phyloP scores from a whole-genome alignment of 2,113 vertebrate genomes.

The Salvelinus namaycush region DNA sequence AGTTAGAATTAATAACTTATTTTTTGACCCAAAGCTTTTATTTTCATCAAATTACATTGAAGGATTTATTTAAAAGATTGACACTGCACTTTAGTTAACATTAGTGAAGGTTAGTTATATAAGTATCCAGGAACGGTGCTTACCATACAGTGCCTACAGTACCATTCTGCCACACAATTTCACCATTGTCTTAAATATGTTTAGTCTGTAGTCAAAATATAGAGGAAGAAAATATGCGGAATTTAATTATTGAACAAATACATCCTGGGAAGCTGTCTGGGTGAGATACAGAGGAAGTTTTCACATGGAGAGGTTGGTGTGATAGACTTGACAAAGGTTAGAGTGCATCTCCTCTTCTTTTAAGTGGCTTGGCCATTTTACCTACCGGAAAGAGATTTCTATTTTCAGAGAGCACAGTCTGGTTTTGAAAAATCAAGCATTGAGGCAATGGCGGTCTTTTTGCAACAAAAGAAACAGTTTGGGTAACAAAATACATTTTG shows the following conservation, averaged over 20 bases:
- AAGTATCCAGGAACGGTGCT: too few relatives aligned
- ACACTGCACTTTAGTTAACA: too few relatives aligned
- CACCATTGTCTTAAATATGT: neutral
- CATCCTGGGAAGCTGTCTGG: neutral
- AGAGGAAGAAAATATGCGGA: neutral
- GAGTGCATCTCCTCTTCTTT: constrained; percentile 6
- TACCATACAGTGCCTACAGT: too few relatives aligned
- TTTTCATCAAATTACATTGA: too few relatives aligned
- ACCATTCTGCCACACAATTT: neutral
- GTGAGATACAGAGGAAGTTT: neutral
- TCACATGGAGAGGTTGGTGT: neutral
- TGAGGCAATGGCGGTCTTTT: too few relatives aligned
- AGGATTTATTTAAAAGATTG: too few relatives aligned
- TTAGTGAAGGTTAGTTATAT: too few relatives aligned
- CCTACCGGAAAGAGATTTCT: neutral
- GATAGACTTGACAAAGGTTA: neutral
- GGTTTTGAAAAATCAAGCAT: neutral
- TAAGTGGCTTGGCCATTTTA: neutral
- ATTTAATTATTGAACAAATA: neutral
- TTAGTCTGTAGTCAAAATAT: neutral
- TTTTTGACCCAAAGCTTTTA: neutral
- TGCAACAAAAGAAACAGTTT: neutral
- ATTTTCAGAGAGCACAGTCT: neutral
- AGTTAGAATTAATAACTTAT: neutral
- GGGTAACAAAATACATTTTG: neutral